Conservation (phyloP, 2,888 invertebrate species). For the Euzophera pinguis region DNA sequence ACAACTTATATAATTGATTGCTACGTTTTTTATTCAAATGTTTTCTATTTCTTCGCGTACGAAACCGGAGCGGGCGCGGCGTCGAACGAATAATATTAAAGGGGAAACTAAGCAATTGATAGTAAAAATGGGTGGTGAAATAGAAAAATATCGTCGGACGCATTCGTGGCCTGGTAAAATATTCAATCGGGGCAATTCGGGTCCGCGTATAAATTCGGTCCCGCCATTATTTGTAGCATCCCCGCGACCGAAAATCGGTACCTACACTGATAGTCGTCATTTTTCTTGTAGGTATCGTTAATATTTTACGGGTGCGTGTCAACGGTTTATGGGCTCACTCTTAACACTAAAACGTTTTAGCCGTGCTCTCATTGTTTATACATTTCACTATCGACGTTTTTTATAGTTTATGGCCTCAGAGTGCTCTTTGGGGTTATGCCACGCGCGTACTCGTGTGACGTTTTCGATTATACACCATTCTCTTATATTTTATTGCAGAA, state of each 20-base stretch:
- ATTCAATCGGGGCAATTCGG: slow-evolving; percentile 78
- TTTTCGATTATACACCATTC: slow-evolving; percentile 59
- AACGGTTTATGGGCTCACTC: slow-evolving; percentile 76
- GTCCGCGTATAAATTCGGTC: slow-evolving; percentile 75
- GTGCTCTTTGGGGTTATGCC: slow-evolving; percentile 62
- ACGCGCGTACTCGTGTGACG: slow-evolving; percentile 52
- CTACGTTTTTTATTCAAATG: slow-evolving; percentile 25
- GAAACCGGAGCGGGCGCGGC: slow-evolving; percentile 31
- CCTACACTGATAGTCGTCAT: slow-evolving; percentile 76
- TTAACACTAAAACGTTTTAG: slow-evolving; percentile 79
- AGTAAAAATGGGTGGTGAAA: slow-evolving; percentile 75
- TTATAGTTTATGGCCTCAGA: slow-evolving; percentile 72
- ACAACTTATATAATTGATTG: slow-evolving; percentile 16
- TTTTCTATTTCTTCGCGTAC: slow-evolving; percentile 22
- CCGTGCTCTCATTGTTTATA: slow-evolving; percentile 77
- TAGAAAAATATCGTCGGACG: slow-evolving; percentile 76
- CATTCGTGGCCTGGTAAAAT: slow-evolving; percentile 78
- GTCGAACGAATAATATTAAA: slow-evolving; percentile 69
- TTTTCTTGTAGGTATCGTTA: slow-evolving; percentile 77
- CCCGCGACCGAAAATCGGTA: slow-evolving; percentile 75
- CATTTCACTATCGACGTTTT: slow-evolving; percentile 74
- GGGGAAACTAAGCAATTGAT: slow-evolving; percentile 77
- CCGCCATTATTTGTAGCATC: slow-evolving; percentile 76
- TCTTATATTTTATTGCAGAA: slow-evolving; percentile 62
- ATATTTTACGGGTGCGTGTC: slow-evolving; percentile 79